Evolutionary conservation across 2,113 vertebrate genomes (phyloP).

Genomic region (Nicator chloris): DNA sequence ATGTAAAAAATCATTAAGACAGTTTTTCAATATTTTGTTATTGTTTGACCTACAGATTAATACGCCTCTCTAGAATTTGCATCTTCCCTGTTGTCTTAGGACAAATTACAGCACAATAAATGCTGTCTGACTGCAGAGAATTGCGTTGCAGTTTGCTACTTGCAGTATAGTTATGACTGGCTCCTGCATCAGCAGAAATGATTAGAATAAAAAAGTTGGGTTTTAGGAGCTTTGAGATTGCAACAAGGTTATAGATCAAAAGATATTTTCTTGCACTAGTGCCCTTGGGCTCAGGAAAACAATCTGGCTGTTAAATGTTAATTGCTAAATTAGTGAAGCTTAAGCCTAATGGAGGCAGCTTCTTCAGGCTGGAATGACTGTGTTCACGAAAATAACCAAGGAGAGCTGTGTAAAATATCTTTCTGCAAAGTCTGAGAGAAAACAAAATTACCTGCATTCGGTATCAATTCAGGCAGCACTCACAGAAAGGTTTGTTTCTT

Average conservation of each 20-base stretch:
- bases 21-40: constrained; percentile 71
- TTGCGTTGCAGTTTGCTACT: background rate
- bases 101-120: constrained; percentile 67
- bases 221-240: constrained; percentile 22
- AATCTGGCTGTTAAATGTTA: constrained; percentile 49
- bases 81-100: constrained; percentile 59
- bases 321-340: constrained; percentile 60
- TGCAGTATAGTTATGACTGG: constrained; percentile 15
- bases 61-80: constrained; percentile 71
- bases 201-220: background rate
- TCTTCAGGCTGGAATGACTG: background rate
- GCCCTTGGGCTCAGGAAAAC: constrained; percentile 4
- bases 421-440: background rate
- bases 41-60: constrained; percentile 75
- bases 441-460: background rate
- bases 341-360: background rate
- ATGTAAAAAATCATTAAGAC: constrained; percentile 70
- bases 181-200: constrained; percentile 38
- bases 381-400: background rate
- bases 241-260: background rate
- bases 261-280: constrained; percentile 18
- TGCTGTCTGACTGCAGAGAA: constrained; percentile 53
- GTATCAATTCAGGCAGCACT: background rate
- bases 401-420: background rate
- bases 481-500: background rate